A percentile compares a stretch with the other conserved stretches of the same genome.
phyloP scores from a whole-genome alignment of 2,888 invertebrate genomes.

The Drosophila atripex region DNA sequence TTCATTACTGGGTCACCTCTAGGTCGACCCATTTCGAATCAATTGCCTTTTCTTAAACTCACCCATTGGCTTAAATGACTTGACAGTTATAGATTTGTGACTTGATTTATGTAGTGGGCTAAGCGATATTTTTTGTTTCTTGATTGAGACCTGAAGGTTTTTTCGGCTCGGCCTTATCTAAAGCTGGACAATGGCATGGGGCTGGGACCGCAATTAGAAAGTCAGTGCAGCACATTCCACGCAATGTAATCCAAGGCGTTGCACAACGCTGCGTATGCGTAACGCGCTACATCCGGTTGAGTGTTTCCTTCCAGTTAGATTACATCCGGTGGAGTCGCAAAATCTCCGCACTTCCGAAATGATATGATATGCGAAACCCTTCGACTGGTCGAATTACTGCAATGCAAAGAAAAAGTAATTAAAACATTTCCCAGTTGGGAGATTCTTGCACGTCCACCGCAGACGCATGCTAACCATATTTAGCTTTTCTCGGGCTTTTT shows the following conservation, averaged over 20 bases:
- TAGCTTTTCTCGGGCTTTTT: slow-evolving; percentile 16
- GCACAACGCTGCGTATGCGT: slow-evolving; percentile 65
- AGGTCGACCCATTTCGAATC: slow-evolving; percentile 15
- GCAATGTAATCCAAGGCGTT: slow-evolving; percentile 55
- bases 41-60: slow-evolving; percentile 2
- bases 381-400: slow-evolving; percentile 28
- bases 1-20: not conserved
- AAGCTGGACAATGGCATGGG: slow-evolving; percentile 33
- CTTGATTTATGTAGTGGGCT: slow-evolving; percentile 63
- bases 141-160: slow-evolving; percentile 46
- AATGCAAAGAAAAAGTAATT: slow-evolving; percentile 50
- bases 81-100: slow-evolving; percentile 59
- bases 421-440: slow-evolving; percentile 60
- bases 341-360: slow-evolving; percentile 25
- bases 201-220: slow-evolving; percentile 38
- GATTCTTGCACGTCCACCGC: slow-evolving; percentile 64
- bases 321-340: slow-evolving; percentile 34
- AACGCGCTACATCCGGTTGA: slow-evolving; percentile 54
- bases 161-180: slow-evolving; percentile 17
- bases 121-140: slow-evolving; percentile 21
- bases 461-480: slow-evolving; percentile 58
- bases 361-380: slow-evolving; percentile 12
- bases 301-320: slow-evolving; percentile 8
- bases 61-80: slow-evolving; percentile 63
- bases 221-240: slow-evolving; percentile 28